Base-by-base conservation (phyloP, 2,797 vertebrate genomes). In the Girardinus metallicus region DNA sequence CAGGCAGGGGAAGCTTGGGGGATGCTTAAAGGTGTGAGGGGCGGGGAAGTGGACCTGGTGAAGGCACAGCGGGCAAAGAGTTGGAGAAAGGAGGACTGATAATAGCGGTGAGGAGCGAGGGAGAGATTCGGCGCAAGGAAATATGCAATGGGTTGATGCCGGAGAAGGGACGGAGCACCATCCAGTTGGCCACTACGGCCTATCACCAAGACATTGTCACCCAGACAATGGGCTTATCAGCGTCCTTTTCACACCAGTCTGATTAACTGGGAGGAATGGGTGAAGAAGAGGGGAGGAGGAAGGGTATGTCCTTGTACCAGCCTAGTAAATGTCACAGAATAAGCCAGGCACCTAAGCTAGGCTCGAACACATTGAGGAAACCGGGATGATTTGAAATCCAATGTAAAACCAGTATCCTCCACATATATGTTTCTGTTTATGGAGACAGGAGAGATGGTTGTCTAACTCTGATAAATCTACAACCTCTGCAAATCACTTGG, bases 191-290 rank as follows among this genome's bases (percentile, higher is more conserved):
- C 93, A 93, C 93, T 84, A 89, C 73, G 95, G 92, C 95, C 95
- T 94, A 96, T 97, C 97, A 96, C 96, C 96, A 96, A 96, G 96
- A 96, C 96, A 96, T 96, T 97, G 96, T 98, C 97, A 97, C 87
- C 92, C 96, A 97, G 96, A 98, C 97, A 99, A 98, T 97, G 90
- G 96, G 87, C 96, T 98, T 98, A 98, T 97, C 97, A 96, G 95
- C 92, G 95, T 96, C 95, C 97, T 96, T 96, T 97, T 98, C 97
- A 97, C 97, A 97, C 96, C 97, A 97, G 96, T 96, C 97, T 96
- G 97, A 99, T 97, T 97, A 98, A 97, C 96, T 96, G 95, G 93
- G 96, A 96, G 96, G 96, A 96, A 97, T 95, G 95, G 96, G 95
- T 96, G 87, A 90, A 90, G 86, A 89, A 86, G 89, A 91, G 89